phyloP scores from a whole-genome alignment of 2,888 invertebrate species.

The Clistopyga incitator region DNA sequence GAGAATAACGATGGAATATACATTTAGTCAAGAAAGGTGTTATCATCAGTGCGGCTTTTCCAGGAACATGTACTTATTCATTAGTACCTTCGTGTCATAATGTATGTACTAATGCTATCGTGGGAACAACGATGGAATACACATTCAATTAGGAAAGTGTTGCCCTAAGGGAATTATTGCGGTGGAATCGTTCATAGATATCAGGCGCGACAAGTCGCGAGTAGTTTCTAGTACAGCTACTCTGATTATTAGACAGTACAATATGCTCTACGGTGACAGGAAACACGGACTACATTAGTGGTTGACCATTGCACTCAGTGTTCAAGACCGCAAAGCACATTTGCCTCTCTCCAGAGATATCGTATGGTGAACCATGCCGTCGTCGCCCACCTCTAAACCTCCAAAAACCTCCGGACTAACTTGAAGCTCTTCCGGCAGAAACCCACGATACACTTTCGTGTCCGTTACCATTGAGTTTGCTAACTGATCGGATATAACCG shows the following conservation, averaged over 20 bases:
- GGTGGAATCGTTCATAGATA: neutral
- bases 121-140: no score
- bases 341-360: slow-evolving; percentile 53
- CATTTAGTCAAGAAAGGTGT: no score
- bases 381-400: slow-evolving; percentile 25
- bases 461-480: slow-evolving; percentile 50
- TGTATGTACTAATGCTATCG: no score
- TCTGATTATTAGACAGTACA: slow-evolving; percentile 48
- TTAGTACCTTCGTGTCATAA: no score
- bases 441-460: slow-evolving; percentile 38
- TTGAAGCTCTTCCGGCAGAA: slow-evolving; percentile 15
- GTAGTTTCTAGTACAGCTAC: slow-evolving; percentile 11
- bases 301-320: slow-evolving; percentile 73
- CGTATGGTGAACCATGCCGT: slow-evolving; percentile 3
- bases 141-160: no score
- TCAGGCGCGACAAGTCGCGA: slow-evolving; percentile 26
- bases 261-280: slow-evolving; percentile 38
- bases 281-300: slow-evolving; percentile 66
- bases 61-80: no score
- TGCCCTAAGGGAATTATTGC: neutral
- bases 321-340: slow-evolving; percentile 70
- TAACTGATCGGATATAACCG: slow-evolving; percentile 40
- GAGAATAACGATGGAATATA: no score
- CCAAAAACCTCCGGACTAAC: slow-evolving; percentile 45
- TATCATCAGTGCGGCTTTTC: no score